Evolutionary conservation across 1,140 invertebrate genomes (phyloP).

Genomic region (Chlorops oryzae): DNA sequence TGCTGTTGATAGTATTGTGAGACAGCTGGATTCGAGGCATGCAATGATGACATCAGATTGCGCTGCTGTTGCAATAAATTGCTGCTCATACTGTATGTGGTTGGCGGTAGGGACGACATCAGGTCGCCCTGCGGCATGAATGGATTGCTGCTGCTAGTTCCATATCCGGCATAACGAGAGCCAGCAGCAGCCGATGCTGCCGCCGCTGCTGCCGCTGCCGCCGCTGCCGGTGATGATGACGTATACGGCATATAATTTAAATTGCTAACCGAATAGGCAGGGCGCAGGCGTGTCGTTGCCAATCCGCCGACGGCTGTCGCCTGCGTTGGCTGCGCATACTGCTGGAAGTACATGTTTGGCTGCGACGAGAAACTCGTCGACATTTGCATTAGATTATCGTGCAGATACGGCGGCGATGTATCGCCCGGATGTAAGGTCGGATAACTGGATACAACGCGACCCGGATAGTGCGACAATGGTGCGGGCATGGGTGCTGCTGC

Average conservation of each 20-base stretch:
- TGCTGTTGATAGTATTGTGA: constrained; percentile 42
- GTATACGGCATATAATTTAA: constrained; percentile 27
- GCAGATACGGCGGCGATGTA: constrained; percentile 40
- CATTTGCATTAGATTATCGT: constrained; percentile 46
- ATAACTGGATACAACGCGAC: constrained; percentile 42
- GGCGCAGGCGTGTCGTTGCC: constrained; percentile 26
- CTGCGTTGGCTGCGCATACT: constrained; percentile 18
- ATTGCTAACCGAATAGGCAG: constrained; percentile 43
- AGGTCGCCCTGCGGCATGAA: constrained; percentile 26
- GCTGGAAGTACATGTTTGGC: constrained; percentile 46
- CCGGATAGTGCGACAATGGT: constrained; percentile 21
- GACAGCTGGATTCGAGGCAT: constrained; percentile 46
- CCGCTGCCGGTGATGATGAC: constrained; percentile 8
- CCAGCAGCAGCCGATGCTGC: constrained; percentile 10
- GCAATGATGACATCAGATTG: constrained; percentile 40
- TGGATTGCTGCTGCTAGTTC: constrained; percentile 31
- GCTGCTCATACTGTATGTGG: constrained; percentile 16
- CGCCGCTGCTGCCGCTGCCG: constrained; percentile 8
- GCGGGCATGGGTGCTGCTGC: constrained; percentile 19
- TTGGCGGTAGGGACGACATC: constrained; percentile 3
- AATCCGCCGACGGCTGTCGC: constrained; percentile 28
- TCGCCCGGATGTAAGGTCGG: constrained; percentile 41
- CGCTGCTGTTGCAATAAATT: constrained; percentile 35
- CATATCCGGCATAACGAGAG: no score
- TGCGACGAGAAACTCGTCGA: constrained; percentile 45